phyloP scores from a whole-genome alignment of 2,888 invertebrate species.

The Tromatobia lineatoria region DNA sequence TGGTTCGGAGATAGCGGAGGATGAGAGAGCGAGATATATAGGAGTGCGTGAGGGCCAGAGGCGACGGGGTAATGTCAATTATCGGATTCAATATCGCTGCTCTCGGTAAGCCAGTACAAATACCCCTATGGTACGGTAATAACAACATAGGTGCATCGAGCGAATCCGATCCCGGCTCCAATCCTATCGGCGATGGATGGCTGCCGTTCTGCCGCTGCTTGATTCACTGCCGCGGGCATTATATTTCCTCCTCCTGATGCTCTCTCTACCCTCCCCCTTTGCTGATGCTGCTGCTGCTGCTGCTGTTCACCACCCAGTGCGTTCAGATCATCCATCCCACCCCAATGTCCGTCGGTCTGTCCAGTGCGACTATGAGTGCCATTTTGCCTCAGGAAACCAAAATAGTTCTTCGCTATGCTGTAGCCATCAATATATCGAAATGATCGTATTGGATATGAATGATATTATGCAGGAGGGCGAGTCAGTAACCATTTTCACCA shows the following conservation, averaged over 20 bases:
- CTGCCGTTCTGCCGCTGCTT: conserved; percentile 78
- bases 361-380: conserved; percentile 15
- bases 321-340: conserved; percentile 58
- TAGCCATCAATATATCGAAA: conserved; percentile 3
- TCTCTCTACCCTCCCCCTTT: conserved; percentile 39
- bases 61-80: conserved; percentile 82
- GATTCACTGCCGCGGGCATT: conserved; percentile 72
- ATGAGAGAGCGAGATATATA: conserved; percentile 28
- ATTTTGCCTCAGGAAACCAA: conserved; percentile 18
- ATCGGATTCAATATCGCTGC: conserved; percentile 85
- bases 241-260: conserved; percentile 71
- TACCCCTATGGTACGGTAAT: conserved; percentile 84
- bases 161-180: conserved; percentile 81
- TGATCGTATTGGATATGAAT: no score
- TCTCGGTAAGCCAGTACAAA: conserved; percentile 85
- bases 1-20: conserved; percentile 49
- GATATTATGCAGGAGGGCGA: no score
- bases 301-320: conserved; percentile 56
- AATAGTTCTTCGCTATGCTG: conserved; percentile 33
- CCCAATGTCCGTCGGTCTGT: conserved; percentile 49
- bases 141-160: conserved; percentile 83
- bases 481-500: no score
- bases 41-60: conserved; percentile 52
- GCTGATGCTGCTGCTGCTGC: background rate
- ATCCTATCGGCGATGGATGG: conserved; percentile 81